phyloP scores from a whole-genome alignment of 92 coral and sea anemone species.

The Siderastrea radians region DNA sequence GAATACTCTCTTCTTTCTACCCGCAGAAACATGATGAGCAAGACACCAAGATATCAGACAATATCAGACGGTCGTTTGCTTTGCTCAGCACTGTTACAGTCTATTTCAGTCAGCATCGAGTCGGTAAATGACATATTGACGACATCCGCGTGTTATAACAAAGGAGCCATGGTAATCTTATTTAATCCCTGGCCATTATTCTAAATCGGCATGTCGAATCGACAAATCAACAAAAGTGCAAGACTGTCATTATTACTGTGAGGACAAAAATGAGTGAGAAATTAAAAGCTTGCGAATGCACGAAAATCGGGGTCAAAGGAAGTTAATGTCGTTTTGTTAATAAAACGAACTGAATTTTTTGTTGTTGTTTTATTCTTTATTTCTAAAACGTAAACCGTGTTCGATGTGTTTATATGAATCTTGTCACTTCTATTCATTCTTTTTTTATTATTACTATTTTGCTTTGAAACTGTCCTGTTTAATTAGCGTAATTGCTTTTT shows the following conservation, averaged over 20 bases:
- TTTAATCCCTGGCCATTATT: constrained; percentile 14
- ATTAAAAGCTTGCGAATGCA: not conserved
- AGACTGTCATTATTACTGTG: not conserved
- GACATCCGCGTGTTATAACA: not conserved
- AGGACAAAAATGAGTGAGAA: not conserved
- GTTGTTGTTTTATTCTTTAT: not conserved
- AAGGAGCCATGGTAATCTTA: constrained; percentile 3
- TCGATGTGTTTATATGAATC: not conserved
- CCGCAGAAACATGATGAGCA: not conserved
- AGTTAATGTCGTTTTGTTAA: too few relatives aligned
- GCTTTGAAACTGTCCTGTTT: not conserved
- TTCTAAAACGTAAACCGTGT: not conserved
- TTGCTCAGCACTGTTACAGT: not conserved
- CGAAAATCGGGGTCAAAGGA: not conserved
- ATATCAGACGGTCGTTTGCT: not conserved
- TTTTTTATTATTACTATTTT: too few relatives aligned
- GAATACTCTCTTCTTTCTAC: not conserved
- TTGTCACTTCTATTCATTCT: not conserved
- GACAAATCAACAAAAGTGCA: too few relatives aligned
- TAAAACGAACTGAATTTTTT: too few relatives aligned
- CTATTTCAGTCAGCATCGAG: not conserved
- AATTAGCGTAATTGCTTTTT: not conserved
- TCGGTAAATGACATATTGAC: not conserved
- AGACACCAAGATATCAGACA: not conserved
- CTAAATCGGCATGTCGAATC: not conserved